A percentile compares a stretch with the other conserved stretches of the same genome.
These are phyloP conservation scores for Rhagium mordax DNA, from an alignment of 2,888 invertebrate genomes.

Conservation along the genomic window DNA sequence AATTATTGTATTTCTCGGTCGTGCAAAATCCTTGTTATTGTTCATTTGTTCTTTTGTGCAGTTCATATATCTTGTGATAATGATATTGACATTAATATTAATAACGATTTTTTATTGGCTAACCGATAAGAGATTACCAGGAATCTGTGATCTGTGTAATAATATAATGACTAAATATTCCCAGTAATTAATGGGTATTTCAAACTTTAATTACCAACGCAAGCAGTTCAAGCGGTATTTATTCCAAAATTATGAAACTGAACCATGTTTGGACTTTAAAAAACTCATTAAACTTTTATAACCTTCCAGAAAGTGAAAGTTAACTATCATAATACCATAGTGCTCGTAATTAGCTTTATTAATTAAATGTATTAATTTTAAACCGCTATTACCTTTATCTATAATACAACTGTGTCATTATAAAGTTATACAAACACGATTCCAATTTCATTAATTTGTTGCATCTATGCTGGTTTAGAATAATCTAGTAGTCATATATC, in stretches of 20 bases:
- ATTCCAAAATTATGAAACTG: not conserved
- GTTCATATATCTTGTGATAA: too few species aligned
- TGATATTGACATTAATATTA: too few species aligned
- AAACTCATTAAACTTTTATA: not conserved
- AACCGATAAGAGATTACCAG: too few species aligned
- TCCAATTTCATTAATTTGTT: slow-evolving; percentile 18
- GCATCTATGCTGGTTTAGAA: not conserved
- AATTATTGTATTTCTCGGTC: too few species aligned
- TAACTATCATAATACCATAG: not conserved
- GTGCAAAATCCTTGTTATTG: too few species aligned
- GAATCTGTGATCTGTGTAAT: too few species aligned
- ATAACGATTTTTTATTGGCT: too few species aligned
- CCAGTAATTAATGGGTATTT: too few species aligned
- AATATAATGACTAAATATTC: not conserved
- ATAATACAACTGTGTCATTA: not conserved
- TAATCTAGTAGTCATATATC: not conserved
- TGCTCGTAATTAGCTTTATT: not conserved
- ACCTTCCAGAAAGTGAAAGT: not conserved
- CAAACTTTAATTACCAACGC: too few species aligned
- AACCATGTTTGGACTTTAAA: not conserved
- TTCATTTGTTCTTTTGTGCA: too few species aligned
- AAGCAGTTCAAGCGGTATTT: not conserved
- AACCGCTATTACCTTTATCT: not conserved
- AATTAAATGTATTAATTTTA: not conserved
- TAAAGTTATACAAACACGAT: not conserved